Conservation (phyloP, 2,113 vertebrate species). For the Podilymbus podiceps region DNA sequence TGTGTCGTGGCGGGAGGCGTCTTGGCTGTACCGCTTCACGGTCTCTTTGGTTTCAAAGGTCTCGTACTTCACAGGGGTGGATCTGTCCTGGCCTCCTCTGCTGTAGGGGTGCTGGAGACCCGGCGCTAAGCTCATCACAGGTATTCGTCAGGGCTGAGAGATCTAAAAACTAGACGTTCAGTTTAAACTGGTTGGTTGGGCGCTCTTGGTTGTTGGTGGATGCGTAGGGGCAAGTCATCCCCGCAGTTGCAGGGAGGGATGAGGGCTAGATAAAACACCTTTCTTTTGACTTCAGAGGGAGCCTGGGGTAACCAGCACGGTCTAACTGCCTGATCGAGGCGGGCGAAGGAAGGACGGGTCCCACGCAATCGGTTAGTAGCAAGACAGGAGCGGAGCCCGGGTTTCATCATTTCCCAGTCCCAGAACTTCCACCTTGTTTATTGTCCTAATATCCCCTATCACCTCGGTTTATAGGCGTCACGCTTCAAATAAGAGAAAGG, state of each 20-base stretch:
- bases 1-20: neutral
- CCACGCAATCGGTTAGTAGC: neutral
- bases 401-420: neutral
- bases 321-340: neutral
- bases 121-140: neutral
- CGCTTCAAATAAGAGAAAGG: neutral
- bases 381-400: neutral
- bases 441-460: neutral
- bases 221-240: neutral
- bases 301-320: neutral
- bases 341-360: neutral
- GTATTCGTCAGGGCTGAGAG: neutral
- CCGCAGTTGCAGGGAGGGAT: no score
- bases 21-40: rapidly evolving
- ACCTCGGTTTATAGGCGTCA: neutral
- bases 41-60: neutral
- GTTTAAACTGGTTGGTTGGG: neutral
- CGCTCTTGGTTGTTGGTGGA: neutral
- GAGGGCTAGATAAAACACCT: neutral
- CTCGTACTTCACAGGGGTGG: neutral
- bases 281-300: neutral
- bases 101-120: neutral
- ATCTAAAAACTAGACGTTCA: neutral
- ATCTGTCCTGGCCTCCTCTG: neutral
- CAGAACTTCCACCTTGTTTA: neutral